Conservation (phyloP, 2,888 invertebrate genomes). For the Drosophila demipolita region DNA sequence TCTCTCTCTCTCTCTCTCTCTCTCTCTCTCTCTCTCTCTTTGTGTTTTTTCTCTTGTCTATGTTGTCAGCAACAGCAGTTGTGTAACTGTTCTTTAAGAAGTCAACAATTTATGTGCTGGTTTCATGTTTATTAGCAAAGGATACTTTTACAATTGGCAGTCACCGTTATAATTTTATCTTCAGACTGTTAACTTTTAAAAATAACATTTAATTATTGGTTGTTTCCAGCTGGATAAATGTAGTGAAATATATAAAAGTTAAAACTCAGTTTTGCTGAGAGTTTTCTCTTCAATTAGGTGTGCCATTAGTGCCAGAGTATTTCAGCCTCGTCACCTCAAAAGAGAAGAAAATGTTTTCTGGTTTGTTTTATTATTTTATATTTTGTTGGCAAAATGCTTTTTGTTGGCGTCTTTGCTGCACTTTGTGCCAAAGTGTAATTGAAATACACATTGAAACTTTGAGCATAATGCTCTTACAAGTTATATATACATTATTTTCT, state of each 20-base stretch:
- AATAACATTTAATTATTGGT: neutral
- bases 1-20: neutral
- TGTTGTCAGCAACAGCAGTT: slow-evolving; percentile 29
- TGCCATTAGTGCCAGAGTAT: slow-evolving; percentile 4
- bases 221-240: neutral
- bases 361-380: slow-evolving; percentile 36
- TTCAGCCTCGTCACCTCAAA: slow-evolving; percentile 9
- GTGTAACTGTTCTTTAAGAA: slow-evolving; percentile 50
- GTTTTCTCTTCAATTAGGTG: neutral
- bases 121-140: slow-evolving; percentile 60
- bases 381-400: slow-evolving; percentile 39
- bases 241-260: neutral
- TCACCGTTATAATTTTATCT: slow-evolving; percentile 4
- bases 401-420: slow-evolving; percentile 26
- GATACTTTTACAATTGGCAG: slow-evolving; percentile 56
- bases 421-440: slow-evolving; percentile 67
- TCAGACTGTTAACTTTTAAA: neutral
- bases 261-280: neutral
- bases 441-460: slow-evolving; percentile 75
- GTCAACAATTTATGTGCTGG: slow-evolving; percentile 60
- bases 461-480: slow-evolving; percentile 72
- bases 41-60: neutral
- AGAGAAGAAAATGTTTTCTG: neutral
- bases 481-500: slow-evolving; percentile 22
- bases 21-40: neutral